Conservation (phyloP, 2,113 vertebrate species). For the Tyto alba region DNA sequence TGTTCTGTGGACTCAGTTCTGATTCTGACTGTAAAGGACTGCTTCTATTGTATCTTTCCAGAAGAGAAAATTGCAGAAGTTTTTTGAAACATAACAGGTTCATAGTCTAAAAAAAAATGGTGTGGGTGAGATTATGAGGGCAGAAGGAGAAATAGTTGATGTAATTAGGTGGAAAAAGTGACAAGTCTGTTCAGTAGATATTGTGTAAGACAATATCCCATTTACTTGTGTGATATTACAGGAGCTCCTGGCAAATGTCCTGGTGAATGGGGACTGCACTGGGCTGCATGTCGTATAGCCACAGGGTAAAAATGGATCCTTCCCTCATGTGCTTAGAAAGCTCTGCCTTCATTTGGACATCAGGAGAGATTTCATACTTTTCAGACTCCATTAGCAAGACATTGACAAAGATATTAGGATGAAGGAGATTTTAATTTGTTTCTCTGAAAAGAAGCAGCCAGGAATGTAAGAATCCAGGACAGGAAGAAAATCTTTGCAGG, state of each 20-base stretch:
- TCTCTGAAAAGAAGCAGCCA: neutral
- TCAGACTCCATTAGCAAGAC: neutral
- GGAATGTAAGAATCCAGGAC: neutral
- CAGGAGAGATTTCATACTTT: neutral
- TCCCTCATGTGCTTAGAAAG: neutral
- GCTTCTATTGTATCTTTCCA: neutral
- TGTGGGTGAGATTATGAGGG: neutral
- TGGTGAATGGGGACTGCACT: neutral
- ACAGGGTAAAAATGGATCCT: neutral
- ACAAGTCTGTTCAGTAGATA: neutral
- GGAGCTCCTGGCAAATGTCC: neutral
- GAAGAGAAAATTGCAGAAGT: neutral
- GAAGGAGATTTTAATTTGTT: neutral
- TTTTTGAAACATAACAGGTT: neutral
- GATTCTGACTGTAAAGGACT: neutral
- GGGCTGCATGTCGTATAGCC: neutral
- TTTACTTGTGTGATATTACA: neutral
- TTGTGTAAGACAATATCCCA: neutral
- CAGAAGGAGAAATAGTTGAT: neutral
- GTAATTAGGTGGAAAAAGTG: neutral
- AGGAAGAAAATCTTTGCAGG: conserved; percentile 9
- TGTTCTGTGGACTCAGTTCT: neutral
- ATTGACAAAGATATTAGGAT: neutral
- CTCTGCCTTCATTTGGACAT: neutral
- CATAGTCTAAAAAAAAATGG: neutral